Conservation (phyloP, 2,797 vertebrate species). For the Carcharodon carcharias region DNA sequence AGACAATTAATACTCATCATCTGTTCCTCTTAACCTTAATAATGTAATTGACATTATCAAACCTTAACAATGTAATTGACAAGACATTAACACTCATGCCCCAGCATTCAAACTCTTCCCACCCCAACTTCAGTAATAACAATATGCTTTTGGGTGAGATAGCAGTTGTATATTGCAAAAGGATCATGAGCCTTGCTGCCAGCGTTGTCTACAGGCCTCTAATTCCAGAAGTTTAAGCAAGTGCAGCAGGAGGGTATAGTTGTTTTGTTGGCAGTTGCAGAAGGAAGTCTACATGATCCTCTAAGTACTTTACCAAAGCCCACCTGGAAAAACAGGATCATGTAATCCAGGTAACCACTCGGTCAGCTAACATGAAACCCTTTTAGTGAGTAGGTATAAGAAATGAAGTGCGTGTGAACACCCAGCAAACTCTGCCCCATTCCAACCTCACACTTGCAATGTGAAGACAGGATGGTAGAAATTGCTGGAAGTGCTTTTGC, state of each 20-base stretch:
- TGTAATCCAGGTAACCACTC: neutral
- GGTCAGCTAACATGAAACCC: neutral
- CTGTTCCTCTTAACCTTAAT: too few species aligned
- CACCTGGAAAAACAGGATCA: neutral
- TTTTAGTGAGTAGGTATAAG: neutral
- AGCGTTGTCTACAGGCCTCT: neutral
- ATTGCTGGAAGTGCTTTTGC: neutral
- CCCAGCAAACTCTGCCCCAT: neutral
- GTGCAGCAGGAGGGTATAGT: neutral
- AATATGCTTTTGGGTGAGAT: neutral
- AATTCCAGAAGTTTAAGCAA: neutral
- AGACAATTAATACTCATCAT: too few species aligned
- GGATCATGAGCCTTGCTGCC: neutral
- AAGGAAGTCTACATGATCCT: neutral
- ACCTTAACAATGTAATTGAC: too few species aligned
- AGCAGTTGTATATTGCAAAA: neutral
- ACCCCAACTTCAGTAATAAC: neutral
- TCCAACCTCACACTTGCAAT: neutral
- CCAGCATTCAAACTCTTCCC: neutral
- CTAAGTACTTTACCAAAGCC: neutral
- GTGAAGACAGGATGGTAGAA: neutral
- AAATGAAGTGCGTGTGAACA: neutral
- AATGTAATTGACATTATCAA: too few species aligned
- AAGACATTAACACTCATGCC: neutral
- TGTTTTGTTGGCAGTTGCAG: neutral